Evolutionary conservation across 1,140 invertebrate species (phyloP), one percentile per base, ranked within the genome.

Genomic region (Choristoneura fumiferana): DNA sequence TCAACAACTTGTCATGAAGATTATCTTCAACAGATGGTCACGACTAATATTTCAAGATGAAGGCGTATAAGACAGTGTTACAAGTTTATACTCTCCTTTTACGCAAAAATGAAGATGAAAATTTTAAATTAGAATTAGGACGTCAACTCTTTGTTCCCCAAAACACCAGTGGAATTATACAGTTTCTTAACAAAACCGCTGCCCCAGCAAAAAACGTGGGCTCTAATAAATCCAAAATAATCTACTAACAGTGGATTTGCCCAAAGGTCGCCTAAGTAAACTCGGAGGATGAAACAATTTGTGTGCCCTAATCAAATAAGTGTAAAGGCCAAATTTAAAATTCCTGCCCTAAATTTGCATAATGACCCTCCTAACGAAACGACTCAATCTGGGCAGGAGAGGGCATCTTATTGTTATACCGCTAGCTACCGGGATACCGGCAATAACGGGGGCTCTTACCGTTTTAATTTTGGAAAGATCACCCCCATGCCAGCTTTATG

Each of bases 251-350:
- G 36, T 60, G 53, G 59, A 39, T 61, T 61, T 52, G 29, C 10
- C 5, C 38, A 29, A 35, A 62, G 43, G 55, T 65, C 60, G 57
- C 66, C 68, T 62, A 70, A 74, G 58, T 58, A 67, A 68, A 75
- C 65, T 58, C 37, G 15, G 43, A 57, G 72, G 77, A 76, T 76
- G 66, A 75, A 74, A 73, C 72, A 73, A 83, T 83, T 81, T 76
- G 70, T 68, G 66, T 57, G 58, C 63, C 71, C 72, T 76, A 78
- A 81, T 81, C 73, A 79, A 83, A 83, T 75, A 78, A 69, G 69
- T 70, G 63, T 73, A 73, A 72, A 73, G 67, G 62, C 59, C n/a
- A 71, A 73, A 73, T 78, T 79, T 76, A 67, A 79, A 81, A 76
- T 76, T 78, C 54, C 67, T 49, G 58, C 64, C 69, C 53, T 53